Conservation (phyloP, 35 echinoderm and acorn worm genomes). For the Eucidaris tribuloides region DNA sequence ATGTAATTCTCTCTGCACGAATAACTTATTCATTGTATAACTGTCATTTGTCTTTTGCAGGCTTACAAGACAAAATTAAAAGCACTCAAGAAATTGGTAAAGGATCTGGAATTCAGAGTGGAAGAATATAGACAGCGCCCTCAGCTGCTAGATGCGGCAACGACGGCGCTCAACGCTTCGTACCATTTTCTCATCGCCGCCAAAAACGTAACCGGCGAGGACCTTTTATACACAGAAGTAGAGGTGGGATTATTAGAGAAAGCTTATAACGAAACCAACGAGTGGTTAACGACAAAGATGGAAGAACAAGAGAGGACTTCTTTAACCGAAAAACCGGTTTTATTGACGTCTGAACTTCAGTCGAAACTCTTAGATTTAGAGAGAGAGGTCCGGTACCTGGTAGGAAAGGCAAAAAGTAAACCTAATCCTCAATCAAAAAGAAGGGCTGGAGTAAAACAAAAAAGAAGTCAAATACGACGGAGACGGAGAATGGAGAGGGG, state of each 20-base stretch:
- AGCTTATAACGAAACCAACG: conserved; percentile 69
- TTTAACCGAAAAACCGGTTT: conserved; percentile 72
- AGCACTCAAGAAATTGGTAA: conserved; percentile 64
- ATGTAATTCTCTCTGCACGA: no score
- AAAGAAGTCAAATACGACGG: conserved; percentile 43
- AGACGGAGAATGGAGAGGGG: not conserved
- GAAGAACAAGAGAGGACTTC: conserved; percentile 66
- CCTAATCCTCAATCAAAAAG: conserved; percentile 42
- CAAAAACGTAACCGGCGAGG: conserved; percentile 56
- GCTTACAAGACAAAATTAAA: conserved; percentile 63
- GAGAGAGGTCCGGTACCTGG: conserved; percentile 76
- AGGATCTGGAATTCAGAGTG: conserved; percentile 78
- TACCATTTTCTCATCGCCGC: conserved; percentile 48
- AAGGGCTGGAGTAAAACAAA: conserved; percentile 55
- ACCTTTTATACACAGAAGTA: conserved; percentile 55
- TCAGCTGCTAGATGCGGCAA: conserved; percentile 48
- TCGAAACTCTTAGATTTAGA: conserved; percentile 68
- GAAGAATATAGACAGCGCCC: conserved; percentile 76
- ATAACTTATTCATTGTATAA: not conserved
- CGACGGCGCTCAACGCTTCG: conserved; percentile 62
- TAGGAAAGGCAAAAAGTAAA: conserved; percentile 69
- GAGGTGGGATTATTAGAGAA: conserved; percentile 77
- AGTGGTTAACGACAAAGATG: conserved; percentile 65
- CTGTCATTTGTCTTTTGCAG: conserved; percentile 9
- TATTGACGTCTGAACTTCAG: conserved; percentile 62